These are phyloP conservation scores for Coracopsis vasa DNA, from an alignment of 2,113 vertebrate genomes.

Conservation along the genomic window DNA sequence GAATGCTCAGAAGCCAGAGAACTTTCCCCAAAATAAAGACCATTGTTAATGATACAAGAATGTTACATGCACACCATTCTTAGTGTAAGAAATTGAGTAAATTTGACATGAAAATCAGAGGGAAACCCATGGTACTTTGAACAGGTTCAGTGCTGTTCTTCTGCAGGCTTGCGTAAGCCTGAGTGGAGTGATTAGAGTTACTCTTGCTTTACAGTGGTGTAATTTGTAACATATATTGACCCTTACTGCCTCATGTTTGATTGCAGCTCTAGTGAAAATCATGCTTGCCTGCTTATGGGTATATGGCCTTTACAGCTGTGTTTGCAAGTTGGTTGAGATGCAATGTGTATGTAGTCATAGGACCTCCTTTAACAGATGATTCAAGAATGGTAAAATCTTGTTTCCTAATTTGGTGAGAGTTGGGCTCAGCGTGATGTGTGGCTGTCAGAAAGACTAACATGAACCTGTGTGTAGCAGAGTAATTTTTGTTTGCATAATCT, in stretches of 20 bases:
- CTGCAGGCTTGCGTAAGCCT: neutral
- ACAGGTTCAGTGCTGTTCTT: neutral
- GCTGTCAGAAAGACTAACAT: neutral
- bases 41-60: neutral
- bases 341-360: neutral
- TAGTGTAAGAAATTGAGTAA: neutral
- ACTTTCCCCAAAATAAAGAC: neutral
- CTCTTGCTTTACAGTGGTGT: neutral
- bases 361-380: neutral
- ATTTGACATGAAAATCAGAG: neutral
- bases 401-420: neutral
- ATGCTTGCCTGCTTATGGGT: neutral
- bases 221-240: neutral
- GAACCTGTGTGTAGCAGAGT: neutral
- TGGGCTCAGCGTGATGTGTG: neutral
- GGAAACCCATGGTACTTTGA: neutral
- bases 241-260: neutral
- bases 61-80: neutral
- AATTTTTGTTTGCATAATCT: slow-evolving; percentile 26
- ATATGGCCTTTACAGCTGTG: neutral
- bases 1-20: neutral
- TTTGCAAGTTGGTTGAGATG: neutral
- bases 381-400: neutral
- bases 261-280: neutral
- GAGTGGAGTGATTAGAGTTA: neutral